Percentiles rank a stretch among this genome's conserved stretches.
phyloP scores from a whole-genome alignment of 2,888 invertebrate genomes.

The Leucophenga montana region DNA sequence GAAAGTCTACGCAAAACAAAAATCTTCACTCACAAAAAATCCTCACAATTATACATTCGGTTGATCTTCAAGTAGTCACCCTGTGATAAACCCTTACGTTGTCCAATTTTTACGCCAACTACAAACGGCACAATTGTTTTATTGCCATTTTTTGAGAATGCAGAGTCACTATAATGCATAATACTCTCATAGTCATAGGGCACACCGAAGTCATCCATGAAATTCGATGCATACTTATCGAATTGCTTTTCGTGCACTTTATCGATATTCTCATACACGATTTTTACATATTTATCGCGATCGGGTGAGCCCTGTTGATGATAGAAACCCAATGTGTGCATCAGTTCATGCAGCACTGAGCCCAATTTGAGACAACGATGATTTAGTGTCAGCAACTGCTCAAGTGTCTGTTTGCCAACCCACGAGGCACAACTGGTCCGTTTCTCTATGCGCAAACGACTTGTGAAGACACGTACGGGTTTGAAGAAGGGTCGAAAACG shows the following conservation, averaged over 20 bases:
- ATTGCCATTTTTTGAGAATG: slow-evolving; percentile 80
- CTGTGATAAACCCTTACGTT: not conserved
- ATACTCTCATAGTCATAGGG: slow-evolving; percentile 84
- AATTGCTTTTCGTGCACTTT: slow-evolving; percentile 79
- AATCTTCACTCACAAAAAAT: not conserved
- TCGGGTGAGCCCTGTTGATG: slow-evolving; percentile 85
- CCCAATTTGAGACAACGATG: slow-evolving; percentile 80
- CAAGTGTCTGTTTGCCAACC: slow-evolving; percentile 79
- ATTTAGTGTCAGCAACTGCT: slow-evolving; percentile 78
- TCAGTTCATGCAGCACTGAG: slow-evolving; percentile 82
- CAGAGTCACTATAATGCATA: slow-evolving; percentile 84
- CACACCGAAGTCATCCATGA: slow-evolving; percentile 78
- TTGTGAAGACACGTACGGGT: slow-evolving; percentile 66
- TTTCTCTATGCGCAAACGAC: not conserved
- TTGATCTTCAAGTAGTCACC: slow-evolving; percentile 14
- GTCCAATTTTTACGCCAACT: not conserved
- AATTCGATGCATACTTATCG: slow-evolving; percentile 75
- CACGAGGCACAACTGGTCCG: slow-evolving; percentile 83
- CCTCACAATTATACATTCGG: slow-evolving; percentile 14
- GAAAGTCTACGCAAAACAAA: not conserved
- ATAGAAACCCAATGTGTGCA: slow-evolving; percentile 83
- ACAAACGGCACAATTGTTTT: slow-evolving; percentile 77
- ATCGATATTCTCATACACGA: slow-evolving; percentile 74
- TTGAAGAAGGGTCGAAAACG: slow-evolving; percentile 74
- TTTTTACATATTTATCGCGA: slow-evolving; percentile 78